Conservation (phyloP, 2,797 vertebrate species). For the Pangasius mekongensis region DNA sequence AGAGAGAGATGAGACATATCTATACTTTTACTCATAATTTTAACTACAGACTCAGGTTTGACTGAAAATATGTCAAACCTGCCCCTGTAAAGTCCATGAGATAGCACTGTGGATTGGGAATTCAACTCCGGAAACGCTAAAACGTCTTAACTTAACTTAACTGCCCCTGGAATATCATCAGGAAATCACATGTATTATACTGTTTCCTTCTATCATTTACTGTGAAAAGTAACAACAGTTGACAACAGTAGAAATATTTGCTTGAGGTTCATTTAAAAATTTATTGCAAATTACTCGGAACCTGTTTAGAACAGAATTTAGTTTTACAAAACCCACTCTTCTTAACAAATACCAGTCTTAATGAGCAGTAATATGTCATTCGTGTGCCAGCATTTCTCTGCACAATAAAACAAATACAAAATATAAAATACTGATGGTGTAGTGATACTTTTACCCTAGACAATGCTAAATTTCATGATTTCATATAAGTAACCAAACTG, state of each 20-base stretch:
- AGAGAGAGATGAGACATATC: neutral
- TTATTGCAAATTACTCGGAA: neutral
- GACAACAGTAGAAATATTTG: neutral
- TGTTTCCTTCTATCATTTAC: conserved; percentile 14
- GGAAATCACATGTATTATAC: conserved; percentile 17
- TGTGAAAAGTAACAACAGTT: neutral
- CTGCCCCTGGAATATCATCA: conserved; percentile 8
- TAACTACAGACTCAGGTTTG: neutral
- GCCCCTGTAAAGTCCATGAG: neutral
- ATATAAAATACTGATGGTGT: neutral
- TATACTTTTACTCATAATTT: neutral
- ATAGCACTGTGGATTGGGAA: conserved; percentile 6
- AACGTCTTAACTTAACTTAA: neutral
- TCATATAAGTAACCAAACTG: neutral
- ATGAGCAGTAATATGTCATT: no score
- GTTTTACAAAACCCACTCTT: neutral
- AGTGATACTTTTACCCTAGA: neutral
- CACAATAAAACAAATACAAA: neutral
- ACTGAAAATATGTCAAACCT: neutral
- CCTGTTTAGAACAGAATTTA: neutral
- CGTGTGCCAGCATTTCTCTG: neutral
- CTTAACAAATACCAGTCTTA: neutral
- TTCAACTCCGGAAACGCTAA: conserved; percentile 10
- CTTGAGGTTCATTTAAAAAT: neutral
- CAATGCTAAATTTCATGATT: neutral